Base-by-base conservation (phyloP, 1,140 invertebrate species). In the Formica exsecta region DNA sequence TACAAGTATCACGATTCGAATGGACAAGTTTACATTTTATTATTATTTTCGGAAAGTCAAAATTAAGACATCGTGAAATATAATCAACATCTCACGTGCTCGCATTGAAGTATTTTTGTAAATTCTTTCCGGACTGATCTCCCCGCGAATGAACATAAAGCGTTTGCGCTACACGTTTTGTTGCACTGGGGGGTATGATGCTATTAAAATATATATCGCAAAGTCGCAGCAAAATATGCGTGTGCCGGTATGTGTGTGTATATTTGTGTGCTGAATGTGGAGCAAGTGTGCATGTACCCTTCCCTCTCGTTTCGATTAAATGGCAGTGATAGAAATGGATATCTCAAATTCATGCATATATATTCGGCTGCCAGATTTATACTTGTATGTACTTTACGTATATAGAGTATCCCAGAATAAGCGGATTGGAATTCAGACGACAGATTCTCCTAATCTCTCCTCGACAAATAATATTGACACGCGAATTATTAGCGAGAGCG, bases 281-380 rank as follows among this genome's bases (percentile, higher is more conserved):
- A 86, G 75, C 75, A 87, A 68, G 44, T 48, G 22, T 32, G 13
- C 48, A 29, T 25, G 5, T 13, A 57, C 13, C 19, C 54, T 32
- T 36, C 5, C 16, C 9, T 38, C 41, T 85, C 41, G 16, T 59
- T 71, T 54, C 22, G 83, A 85, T 71, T 59, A 65, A 90, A 89
- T 89, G 87, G 88, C 88, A 90, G 89, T 87, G 87, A 90, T 75
- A 65, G 38, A 85, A 90, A 75, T 66, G 44, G 44, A 57, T 80
- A 79, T 75, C 38, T 81, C 48, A 84, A 74, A 59, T 36, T 85
- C 54, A 85, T 87, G 86, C 86, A 48, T 59, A 51, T 51, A 51
- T 51, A 51, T 77, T 70, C 54, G 73, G 61, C 75, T 88, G 59
- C 25, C 57, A 61, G 19, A 38, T 74, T 75, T 51, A 62, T 36